Conservation (phyloP, 2,888 invertebrate genomes). For the Heliconius erato region DNA sequence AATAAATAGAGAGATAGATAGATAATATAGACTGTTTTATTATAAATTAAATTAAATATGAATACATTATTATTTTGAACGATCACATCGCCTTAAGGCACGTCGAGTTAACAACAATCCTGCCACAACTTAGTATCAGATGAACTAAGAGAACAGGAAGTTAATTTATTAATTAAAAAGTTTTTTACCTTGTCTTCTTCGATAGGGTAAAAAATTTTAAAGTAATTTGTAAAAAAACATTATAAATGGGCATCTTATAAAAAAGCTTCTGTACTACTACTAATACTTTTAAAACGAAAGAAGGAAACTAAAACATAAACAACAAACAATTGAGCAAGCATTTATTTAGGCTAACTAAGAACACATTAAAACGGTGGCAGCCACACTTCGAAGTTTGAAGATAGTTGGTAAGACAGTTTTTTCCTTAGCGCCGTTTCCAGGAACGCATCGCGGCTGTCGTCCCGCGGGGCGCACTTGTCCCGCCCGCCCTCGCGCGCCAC, state of each 20-base stretch:
- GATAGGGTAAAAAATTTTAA: no score
- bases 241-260: not conserved
- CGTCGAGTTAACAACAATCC: no score
- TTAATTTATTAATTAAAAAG: no score
- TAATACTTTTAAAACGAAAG: no score
- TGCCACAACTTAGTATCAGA: no score
- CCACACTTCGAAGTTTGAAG: slow-evolving; percentile 83
- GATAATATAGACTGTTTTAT: not conserved
- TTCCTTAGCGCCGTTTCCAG: slow-evolving; percentile 82
- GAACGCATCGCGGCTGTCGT: slow-evolving; percentile 77
- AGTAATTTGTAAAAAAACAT: no score
- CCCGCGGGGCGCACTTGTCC: slow-evolving; percentile 72
- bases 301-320: not conserved
- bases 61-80: not conserved
- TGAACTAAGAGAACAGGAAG: no score
- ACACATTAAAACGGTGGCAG: slow-evolving; percentile 84
- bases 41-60: not conserved
- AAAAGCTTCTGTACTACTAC: not conserved
- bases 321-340: slow-evolving; percentile 51
- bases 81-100: not conserved
- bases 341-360: slow-evolving; percentile 63
- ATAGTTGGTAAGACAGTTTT: slow-evolving; percentile 81
- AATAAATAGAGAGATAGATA: no score
- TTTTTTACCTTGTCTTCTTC: no score
- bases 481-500: slow-evolving; percentile 72